Base-by-base conservation (phyloP, 2,888 invertebrate genomes). In the Trachelus iudaicus region DNA sequence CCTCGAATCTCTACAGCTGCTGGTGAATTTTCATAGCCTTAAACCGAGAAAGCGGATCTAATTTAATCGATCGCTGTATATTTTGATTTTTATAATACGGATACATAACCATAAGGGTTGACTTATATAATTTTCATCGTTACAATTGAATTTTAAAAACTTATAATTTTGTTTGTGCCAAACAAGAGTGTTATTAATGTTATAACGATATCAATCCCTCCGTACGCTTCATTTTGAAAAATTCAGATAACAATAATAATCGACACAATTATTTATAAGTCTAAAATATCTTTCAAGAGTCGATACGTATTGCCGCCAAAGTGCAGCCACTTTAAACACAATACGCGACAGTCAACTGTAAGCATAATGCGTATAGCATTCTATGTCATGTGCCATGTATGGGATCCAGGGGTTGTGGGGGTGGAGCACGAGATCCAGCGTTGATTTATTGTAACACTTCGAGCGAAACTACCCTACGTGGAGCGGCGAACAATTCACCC, bases 361-460 rank as follows among this genome's bases (percentile, higher is more conserved):
- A 33, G 71, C 71, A 71, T 71, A 71, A 71, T 71, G 71, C 71
- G 71, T 71, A 71, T 71, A 71, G 31, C 71, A 33, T 71, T 75
- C 15, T 76, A 82, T 73, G 81, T 85, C 80, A 80, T 83, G 83
- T 82, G 81, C 81, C 77, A 73, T 77, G 40, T 40, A 76, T 68
- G 77, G 71, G 79, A 77, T 78, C 69, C 77, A 76, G 80, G 80
- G 76, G 83, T 82, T 81, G 81, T 83, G 85, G 87, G 87, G 87
- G 87, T 87, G 87, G 86, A 86, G 85, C 81, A 80, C 80, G 73
- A 82, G 80, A 81, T 79, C 81, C 81, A 76, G 82, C 81, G 86
- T 85, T 89, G 89, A 89, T 89, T 89, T 89, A 89, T 89, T 85
- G 87, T 84, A 87, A 87, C 87, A 87, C 87, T 88, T 81, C 79